Base-by-base conservation (phyloP, 2,113 vertebrate genomes). In the Centropristis striata region DNA sequence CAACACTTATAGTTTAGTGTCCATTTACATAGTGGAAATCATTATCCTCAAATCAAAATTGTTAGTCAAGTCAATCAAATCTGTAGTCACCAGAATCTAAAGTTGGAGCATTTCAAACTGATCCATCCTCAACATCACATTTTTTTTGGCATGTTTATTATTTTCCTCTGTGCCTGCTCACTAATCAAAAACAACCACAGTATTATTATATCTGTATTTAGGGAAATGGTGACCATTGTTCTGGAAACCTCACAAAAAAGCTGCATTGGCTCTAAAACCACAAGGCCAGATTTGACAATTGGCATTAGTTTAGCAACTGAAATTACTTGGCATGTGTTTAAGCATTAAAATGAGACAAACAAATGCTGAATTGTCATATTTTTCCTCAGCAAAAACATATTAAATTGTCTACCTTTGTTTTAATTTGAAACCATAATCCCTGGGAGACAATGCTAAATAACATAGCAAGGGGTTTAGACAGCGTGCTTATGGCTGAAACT, bases 1-100 rank as follows among this genome's bases (percentile, higher is more conserved):
- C 7, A 81, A 46, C 39, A 73, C 28, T 15, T 42, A 28, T 23
- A 49, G 68, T 47, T 76, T 23, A 53, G 18, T 58, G 1, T 69
- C 60, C 1, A 23, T 61, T 36, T 53, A 18, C 16, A 54, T 0
- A 46, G 20, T 8, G 12, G 64, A 75, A 16, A 63, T 49, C 4
- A 57, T 67, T 27, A 20, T 0, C 20, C 28, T 37, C 49, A 47
- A 58, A 75, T 32, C 70, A 69, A 79, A 72, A n/a, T n/a, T n/a
- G n/a, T n/a, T n/a, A n/a, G n/a, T n/a, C n/a, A n/a, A n/a, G n/a
- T n/a, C n/a, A n/a, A n/a, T n/a, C n/a, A n/a, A n/a, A n/a, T n/a
- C 60, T n/a, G 15, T 11, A 23, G 18, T 32, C 25, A 32, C 20
- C 37, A 44, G 66, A 53, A 28, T 53, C 16, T n/a, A 25, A 53